These are phyloP conservation scores for Steatocranus sp. DNA, from an alignment of 2,797 vertebrate genomes.

Conservation along the genomic window DNA sequence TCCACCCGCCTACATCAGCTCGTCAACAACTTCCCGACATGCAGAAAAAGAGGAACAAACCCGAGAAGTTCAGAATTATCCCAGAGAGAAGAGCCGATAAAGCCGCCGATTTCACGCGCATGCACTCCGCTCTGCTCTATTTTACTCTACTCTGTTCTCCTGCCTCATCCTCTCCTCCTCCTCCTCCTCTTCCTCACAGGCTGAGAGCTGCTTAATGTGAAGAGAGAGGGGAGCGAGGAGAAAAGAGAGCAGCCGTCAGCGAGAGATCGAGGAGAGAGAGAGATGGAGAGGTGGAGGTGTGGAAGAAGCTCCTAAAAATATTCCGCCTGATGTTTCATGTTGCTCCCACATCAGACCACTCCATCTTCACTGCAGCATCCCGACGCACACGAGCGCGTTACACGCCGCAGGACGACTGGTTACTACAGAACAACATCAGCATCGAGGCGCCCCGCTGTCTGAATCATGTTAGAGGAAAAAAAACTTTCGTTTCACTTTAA, in stretches of 20 bases:
- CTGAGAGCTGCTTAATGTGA: conserved; percentile 32
- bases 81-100: neutral
- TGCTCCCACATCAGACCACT: conserved; percentile 35
- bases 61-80: neutral
- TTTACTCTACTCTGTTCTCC: conserved; percentile 7
- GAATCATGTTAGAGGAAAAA: neutral
- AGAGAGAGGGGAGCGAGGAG: neutral
- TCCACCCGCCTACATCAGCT: neutral
- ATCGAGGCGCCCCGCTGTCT: neutral
- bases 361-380: neutral
- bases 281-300: conserved; percentile 38
- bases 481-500: neutral
- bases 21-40: neutral
- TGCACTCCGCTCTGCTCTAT: neutral
- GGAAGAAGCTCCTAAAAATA: conserved; percentile 63
- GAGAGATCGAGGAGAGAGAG: neutral
- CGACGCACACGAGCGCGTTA: neutral
- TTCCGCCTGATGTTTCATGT: conserved; percentile 54
- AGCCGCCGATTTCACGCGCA: neutral
- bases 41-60: neutral
- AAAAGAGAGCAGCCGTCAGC: neutral
- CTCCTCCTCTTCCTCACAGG: conserved; percentile 32
- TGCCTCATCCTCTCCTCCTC: neutral
- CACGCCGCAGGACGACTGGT: neutral
- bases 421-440: neutral